A percentile compares a stretch with the other conserved stretches of the same genome.
These are phyloP conservation scores for Sitta carolinensis DNA, from an alignment of 2,797 vertebrate genomes.

Conservation along the genomic window DNA sequence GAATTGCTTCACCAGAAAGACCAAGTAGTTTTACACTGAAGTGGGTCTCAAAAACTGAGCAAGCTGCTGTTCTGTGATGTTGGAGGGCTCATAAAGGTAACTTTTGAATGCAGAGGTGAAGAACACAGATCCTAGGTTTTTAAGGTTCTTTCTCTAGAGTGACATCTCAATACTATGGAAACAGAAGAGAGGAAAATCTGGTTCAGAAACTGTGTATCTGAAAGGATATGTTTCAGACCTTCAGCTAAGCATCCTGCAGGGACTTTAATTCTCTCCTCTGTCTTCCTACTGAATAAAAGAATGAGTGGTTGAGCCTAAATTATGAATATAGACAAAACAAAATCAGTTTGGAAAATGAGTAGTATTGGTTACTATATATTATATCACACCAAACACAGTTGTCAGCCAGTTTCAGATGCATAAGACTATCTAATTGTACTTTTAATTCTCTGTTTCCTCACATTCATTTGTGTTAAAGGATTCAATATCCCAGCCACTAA, in stretches of 20 bases:
- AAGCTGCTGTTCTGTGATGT: not conserved
- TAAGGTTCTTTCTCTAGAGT: not conserved
- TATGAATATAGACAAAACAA: not conserved
- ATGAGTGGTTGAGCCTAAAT: not conserved
- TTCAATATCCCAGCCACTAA: not conserved
- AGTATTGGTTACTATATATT: not conserved
- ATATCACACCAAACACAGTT: not conserved
- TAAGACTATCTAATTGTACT: not conserved
- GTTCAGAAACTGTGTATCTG: not conserved
- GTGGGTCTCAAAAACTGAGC: not conserved
- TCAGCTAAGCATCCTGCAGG: not conserved
- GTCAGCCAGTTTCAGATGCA: not conserved
- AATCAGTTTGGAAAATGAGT: not conserved
- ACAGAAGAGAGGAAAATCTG: not conserved
- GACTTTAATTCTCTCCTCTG: not conserved
- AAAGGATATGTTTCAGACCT: not conserved
- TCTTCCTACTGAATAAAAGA: not conserved
- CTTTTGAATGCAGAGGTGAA: not conserved
- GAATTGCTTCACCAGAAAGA: not conserved
- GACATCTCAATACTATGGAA: not conserved
- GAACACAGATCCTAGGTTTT: not conserved
- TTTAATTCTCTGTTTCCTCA: slow-evolving; percentile 21
- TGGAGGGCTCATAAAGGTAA: not conserved
- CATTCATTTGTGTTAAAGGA: not conserved
- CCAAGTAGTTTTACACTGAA: not conserved